These are phyloP conservation scores for Gallinago nigripennis DNA, from an alignment of 2,797 vertebrate genomes.

Conservation along the genomic window DNA sequence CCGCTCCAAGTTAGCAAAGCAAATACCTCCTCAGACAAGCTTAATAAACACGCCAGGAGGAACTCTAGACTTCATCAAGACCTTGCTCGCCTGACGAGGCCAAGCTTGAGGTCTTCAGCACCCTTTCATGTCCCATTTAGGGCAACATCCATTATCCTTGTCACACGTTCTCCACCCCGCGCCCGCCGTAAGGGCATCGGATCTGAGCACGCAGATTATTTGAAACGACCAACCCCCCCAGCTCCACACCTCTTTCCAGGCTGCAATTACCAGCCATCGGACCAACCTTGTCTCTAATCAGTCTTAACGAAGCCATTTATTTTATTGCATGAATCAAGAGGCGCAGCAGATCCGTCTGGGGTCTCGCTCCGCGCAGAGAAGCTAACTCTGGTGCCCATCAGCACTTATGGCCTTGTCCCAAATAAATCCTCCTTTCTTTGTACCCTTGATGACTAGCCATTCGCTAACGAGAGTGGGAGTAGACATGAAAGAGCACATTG, in stretches of 20 bases:
- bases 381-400: neutral
- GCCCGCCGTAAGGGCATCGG: neutral
- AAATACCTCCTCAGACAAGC: constrained; percentile 12
- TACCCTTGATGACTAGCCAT: neutral
- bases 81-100: neutral
- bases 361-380: rapidly evolving
- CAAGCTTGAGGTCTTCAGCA: neutral
- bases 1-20: neutral
- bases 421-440: neutral
- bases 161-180: neutral
- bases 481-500: neutral
- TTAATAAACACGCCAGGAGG: constrained; percentile 12
- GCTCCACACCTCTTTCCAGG: neutral
- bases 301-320: neutral
- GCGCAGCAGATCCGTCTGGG: rapidly evolving
- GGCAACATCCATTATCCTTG: neutral
- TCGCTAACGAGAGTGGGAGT: neutral
- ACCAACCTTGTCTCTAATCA: constrained; percentile 14
- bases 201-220: neutral
- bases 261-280: neutral
- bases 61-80: neutral
- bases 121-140: constrained; percentile 11
- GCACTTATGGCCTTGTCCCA: neutral
- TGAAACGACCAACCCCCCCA: neutral
- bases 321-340: neutral